Base-by-base conservation (phyloP, 2,797 vertebrate genomes). In the Orientallactaga sibirica region DNA sequence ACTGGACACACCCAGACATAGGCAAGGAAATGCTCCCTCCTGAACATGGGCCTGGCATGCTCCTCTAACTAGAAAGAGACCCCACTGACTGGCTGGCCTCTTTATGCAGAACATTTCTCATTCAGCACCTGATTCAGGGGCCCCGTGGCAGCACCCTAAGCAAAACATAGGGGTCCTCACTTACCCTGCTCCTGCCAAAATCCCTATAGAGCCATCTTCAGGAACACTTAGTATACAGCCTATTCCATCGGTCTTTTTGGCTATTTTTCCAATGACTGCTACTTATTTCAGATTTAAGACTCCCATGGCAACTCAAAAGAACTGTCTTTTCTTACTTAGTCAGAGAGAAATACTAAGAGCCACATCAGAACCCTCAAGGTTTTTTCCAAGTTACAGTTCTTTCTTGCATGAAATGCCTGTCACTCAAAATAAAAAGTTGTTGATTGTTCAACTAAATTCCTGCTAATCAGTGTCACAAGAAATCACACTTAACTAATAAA, bases 361-460 rank as follows among this genome's bases (percentile, higher is more conserved):
- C 43, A 64, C 85, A 33, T 88, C 25, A 90, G 78, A 93, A 70
- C 48, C 48, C 76, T 77, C 24, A 88, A 25, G 67, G 73, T 20
- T 18, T 78, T 90, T 81, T 18, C 55, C 33, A 93, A 94, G 82
- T 27, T 68, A 37, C 24, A 93, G 37, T 22, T 68, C 64, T 78
- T 92, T 91, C 62, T 85, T 78, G 27, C 41, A 67, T 75, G 87
- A 90, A 93, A 86, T 24, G 73, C 71, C 88, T 93, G 76, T 86
- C 77, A 73, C 77, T 90, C 91, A 71, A 83, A 92, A 84, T 43
- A 76, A 86, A 58, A 90, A 86, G 83, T 19, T 83, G 71, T 24
- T 62, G 68, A 89, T 70, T 43, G 55, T 68, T 84, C 71, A 84
- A 82, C 48, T 48, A n/a, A 81, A 87, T 86, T 90, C 82, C 52